Conservation (phyloP, 2,888 invertebrate genomes). For the Trimorus sp. region DNA sequence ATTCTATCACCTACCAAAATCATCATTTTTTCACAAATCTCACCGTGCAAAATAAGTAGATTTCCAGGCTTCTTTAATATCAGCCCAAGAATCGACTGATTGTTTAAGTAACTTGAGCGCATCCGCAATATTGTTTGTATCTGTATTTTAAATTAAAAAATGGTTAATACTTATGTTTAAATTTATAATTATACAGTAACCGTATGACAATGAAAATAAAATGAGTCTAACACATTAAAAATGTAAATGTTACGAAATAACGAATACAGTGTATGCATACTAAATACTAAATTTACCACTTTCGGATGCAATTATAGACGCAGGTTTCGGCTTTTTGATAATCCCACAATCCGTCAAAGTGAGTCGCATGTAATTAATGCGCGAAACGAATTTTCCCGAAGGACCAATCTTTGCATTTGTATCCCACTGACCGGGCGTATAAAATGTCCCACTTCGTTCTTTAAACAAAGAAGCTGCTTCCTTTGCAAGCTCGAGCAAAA, state of each 20-base stretch:
- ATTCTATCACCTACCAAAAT: not conserved
- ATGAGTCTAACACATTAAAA: too few species aligned
- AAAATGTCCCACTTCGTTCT: constrained; percentile 9
- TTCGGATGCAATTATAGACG: not conserved
- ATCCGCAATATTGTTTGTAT: constrained; percentile 7
- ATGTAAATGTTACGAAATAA: too few species aligned
- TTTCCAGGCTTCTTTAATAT: constrained; percentile 4
- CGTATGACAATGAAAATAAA: too few species aligned
- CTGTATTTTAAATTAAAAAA: constrained; percentile 3
- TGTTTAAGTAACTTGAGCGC: not conserved
- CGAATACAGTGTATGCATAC: too few species aligned
- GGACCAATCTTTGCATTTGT: constrained; percentile 5
- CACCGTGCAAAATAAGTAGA: constrained; percentile 12
- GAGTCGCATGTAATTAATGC: constrained; percentile 20
- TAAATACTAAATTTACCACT: not conserved
- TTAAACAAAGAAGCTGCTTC: not conserved
- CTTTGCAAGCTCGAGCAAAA: constrained; percentile 13
- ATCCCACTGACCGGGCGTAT: constrained; percentile 5
- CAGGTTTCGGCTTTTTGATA: not conserved
- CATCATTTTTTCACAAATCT: constrained; percentile 9
- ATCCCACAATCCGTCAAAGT: too few species aligned
- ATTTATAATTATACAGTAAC: too few species aligned
- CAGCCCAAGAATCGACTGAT: constrained; percentile 3
- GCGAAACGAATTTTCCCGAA: constrained; percentile 24
- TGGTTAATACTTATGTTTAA: not conserved